A percentile compares a stretch with the other conserved stretches of the same genome.
These are phyloP conservation scores for Tarsius wallacei DNA, from an alignment of 2,797 vertebrate species.

Conservation along the genomic window DNA sequence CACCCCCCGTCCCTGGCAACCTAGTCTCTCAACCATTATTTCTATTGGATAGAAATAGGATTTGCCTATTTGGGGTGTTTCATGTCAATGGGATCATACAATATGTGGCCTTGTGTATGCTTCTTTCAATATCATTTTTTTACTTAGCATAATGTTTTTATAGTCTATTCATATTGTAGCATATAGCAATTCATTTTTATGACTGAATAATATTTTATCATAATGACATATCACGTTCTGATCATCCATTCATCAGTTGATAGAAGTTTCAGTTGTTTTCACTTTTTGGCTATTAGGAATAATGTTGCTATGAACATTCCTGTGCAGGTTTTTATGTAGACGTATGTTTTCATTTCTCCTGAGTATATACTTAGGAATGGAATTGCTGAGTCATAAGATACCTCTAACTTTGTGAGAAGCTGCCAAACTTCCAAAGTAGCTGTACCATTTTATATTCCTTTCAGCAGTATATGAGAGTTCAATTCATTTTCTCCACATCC, in stretches of 20 bases:
- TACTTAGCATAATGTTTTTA: constrained; percentile 42
- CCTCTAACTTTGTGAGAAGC: constrained; percentile 4
- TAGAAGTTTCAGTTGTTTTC: constrained; percentile 42
- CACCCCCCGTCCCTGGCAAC: not conserved
- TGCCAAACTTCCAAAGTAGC: not conserved
- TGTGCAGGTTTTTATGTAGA: constrained; percentile 43
- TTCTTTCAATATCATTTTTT: constrained; percentile 30
- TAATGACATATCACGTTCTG: constrained; percentile 2
- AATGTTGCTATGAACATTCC: constrained; percentile 10
- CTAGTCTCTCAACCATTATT: not conserved
- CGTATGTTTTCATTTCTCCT: constrained; percentile 43
- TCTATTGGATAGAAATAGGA: not conserved
- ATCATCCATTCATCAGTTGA: constrained; percentile 17
- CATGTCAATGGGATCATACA: constrained; percentile 26
- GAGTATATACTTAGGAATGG: constrained; percentile 31
- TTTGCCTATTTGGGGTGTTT: constrained; percentile 42
- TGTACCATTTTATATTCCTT: not conserved
- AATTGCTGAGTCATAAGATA: constrained; percentile 38
- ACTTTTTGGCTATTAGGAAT: constrained; percentile 30
- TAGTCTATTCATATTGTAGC: not conserved
- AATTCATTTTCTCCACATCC: not conserved
- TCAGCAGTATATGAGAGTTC: not conserved
- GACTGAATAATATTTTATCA: constrained; percentile 44
- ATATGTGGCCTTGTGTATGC: not conserved
- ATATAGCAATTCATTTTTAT: constrained; percentile 37